Evolutionary conservation across 2,888 invertebrate genomes (phyloP), one percentile per base, ranked within the genome.

Genomic region (Crocallis elinguaria): DNA sequence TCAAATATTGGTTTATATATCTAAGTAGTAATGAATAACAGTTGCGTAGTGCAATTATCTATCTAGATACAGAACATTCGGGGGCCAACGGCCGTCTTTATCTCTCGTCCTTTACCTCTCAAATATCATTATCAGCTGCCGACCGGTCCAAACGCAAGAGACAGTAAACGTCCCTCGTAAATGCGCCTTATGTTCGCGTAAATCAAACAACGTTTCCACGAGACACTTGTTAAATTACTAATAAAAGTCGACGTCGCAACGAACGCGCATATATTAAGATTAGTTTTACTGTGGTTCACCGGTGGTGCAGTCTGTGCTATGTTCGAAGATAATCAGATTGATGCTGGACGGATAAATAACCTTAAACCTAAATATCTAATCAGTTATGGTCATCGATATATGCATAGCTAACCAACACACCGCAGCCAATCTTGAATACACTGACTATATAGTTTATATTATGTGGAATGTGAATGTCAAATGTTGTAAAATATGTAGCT

Each of bases 191-290:
- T 82, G 85, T 79, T 73, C 68, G 65, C 72, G 79, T 89, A 89
- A 88, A 88, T 89, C 87, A 89, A 84, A 81, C 68, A 67, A 68
- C 69, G 69, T 77, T 70, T 74, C 74, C 79, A 73, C 79, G 76
- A 78, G 86, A 85, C 85, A 86, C 86, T 86, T 87, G 85, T 86
- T 87, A 84, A 81, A 86, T 84, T 84, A 79, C 79, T 82, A 84
- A 86, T 89, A 89, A 89, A 89, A 82, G 87, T 87, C 88, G 73
- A 77, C 71, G 76, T 77, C 74, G 77, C 79, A 77, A 74, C 78
- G 77, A 73, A 74, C 74, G 74, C 73, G 82, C 86, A 81, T 88
- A 88, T 86, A 82, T 88, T 82, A 84, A 73, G 46, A 71, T 42
- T 30, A 67, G 72, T 71, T 87, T 88, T 87, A 85, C 79, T 66